A percentile compares a stretch with the other conserved stretches of the same genome.
Conservation (phyloP, 2,888 invertebrate species). For the Heteromurus nitidus region DNA sequence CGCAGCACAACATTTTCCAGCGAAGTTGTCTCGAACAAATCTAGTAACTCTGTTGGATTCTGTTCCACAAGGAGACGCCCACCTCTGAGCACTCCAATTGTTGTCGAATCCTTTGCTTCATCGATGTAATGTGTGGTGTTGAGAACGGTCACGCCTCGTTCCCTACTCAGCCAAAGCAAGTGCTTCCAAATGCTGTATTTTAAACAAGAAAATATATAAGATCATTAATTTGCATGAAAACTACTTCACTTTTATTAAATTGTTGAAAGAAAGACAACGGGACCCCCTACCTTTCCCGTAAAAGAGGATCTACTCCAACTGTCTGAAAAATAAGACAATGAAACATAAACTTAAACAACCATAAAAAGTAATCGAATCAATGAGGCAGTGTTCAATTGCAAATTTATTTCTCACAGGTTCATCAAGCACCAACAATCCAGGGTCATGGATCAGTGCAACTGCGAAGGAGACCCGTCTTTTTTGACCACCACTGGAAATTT, state of each 20-base stretch:
- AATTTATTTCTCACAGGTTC: conserved; percentile 32
- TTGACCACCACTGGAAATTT: conserved; percentile 33
- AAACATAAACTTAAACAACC: not conserved
- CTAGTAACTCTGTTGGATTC: not conserved
- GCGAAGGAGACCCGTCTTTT: conserved; percentile 19
- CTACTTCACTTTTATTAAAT: not conserved
- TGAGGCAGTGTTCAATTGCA: too few species aligned
- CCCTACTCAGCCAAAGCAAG: conserved; percentile 1
- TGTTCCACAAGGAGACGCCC: conserved; percentile 16
- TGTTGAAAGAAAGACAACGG: not conserved
- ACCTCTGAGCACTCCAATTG: not conserved
- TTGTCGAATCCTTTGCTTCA: conserved; percentile 24
- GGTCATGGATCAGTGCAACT: conserved; percentile 73
- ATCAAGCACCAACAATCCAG: conserved; percentile 82
- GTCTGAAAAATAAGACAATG: conserved; percentile 77
- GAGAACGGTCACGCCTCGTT: conserved; percentile 26
- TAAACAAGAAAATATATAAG: conserved; percentile 2
- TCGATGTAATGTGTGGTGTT: conserved; percentile 37
- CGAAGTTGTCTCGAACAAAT: conserved; percentile 13
- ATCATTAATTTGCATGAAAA: not conserved
- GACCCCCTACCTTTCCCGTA: conserved; percentile 76
- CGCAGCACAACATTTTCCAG: conserved; percentile 33
- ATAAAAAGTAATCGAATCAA: too few species aligned
- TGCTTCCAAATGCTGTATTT: conserved; percentile 43
- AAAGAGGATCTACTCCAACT: conserved; percentile 91